Conservation (phyloP, 2,113 vertebrate genomes). For the Crotalus horridus region DNA sequence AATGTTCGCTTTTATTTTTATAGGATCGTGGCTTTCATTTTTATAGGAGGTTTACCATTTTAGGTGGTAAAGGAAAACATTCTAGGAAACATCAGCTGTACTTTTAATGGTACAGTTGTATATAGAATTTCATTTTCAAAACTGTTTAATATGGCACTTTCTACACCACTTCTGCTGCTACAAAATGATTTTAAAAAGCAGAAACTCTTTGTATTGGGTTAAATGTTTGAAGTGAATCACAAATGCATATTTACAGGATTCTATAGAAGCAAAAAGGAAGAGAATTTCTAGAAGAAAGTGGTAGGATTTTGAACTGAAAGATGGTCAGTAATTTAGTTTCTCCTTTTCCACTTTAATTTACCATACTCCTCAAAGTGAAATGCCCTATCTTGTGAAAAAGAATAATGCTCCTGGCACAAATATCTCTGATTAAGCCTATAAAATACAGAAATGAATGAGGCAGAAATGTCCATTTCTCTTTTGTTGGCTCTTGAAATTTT, state of each 20-base stretch:
- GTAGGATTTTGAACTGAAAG: not conserved
- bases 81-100: not conserved
- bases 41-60: not conserved
- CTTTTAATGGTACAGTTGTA: not conserved
- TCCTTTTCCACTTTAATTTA: not conserved
- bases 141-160: not conserved
- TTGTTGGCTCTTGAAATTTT: not conserved
- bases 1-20: not conserved
- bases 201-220: not conserved
- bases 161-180: not conserved
- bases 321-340: not conserved
- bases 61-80: not conserved
- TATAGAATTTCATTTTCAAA: not conserved
- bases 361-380: not conserved
- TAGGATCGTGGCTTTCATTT: not conserved
- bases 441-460: not conserved
- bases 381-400: not conserved
- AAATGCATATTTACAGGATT: not conserved
- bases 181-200: not conserved
- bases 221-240: not conserved
- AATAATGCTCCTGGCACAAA: not conserved
- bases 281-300: not conserved
- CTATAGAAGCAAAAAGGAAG: not conserved
- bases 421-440: not conserved
- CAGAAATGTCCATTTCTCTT: not conserved